These are phyloP conservation scores for Cylindroiulus punctatus DNA, from an alignment of 2,888 invertebrate genomes.

Conservation along the genomic window DNA sequence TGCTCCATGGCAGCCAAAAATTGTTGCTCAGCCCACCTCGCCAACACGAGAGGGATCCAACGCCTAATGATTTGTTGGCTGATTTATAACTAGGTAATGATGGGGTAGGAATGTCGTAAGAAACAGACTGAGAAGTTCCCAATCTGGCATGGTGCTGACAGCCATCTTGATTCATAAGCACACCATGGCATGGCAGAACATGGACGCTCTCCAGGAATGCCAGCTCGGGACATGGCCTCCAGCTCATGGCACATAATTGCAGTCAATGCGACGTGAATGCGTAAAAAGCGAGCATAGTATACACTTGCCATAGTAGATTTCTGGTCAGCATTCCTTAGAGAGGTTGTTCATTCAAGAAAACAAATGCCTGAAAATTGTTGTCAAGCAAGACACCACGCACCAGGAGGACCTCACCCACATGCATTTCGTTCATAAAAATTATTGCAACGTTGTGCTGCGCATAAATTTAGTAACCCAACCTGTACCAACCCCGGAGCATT, in stretches of 20 bases:
- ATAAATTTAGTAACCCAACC: too few species aligned
- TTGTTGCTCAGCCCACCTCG: constrained; percentile 51
- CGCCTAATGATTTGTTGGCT: constrained; percentile 51
- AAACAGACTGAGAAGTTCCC: constrained; percentile 39
- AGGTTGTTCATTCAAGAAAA: constrained; percentile 42
- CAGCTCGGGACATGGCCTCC: background rate
- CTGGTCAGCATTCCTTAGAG: background rate
- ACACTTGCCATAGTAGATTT: background rate
- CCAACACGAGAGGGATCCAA: constrained; percentile 48
- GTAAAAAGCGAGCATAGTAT: background rate
- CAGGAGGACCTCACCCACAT: background rate
- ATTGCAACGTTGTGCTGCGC: background rate
- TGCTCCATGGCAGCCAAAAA: constrained; percentile 22
- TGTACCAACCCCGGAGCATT: too few species aligned
- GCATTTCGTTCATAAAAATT: background rate
- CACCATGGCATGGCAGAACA: constrained; percentile 32
- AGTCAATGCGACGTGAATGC: background rate
- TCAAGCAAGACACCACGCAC: constrained; percentile 1
- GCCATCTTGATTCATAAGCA: constrained; percentile 49
- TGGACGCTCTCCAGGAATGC: constrained; percentile 30
- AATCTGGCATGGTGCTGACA: constrained; percentile 52
- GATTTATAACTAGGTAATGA: constrained; percentile 50
- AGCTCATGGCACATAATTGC: background rate
- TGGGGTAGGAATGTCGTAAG: constrained; percentile 50
- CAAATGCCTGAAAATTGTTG: background rate